Evolutionary conservation across 2,888 invertebrate species (phyloP).

Genomic region (Lithophane semibrunnea): DNA sequence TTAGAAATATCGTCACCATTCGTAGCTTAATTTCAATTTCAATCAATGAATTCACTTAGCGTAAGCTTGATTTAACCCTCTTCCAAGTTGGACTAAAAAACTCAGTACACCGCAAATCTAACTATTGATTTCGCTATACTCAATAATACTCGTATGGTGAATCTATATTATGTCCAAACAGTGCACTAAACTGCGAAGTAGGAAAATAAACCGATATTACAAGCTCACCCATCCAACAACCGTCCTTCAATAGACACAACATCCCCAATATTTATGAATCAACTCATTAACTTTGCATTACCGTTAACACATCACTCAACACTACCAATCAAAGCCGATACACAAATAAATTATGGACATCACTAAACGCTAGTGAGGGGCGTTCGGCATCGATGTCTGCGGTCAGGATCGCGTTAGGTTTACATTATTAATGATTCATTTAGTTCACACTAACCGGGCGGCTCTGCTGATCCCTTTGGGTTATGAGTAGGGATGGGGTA

Average conservation of each 20-base stretch:
- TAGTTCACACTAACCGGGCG: conserved; percentile 90
- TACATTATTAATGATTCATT: conserved; percentile 91
- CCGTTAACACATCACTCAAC: conserved; percentile 64
- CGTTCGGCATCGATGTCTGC: conserved; percentile 84
- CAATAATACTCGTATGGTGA: neutral
- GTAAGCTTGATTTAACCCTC: neutral
- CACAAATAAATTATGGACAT: conserved; percentile 71
- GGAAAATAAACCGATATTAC: neutral
- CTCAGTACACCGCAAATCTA: neutral
- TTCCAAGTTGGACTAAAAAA: neutral
- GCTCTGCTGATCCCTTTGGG: conserved; percentile 86
- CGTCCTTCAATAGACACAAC: neutral
- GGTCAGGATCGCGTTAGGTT: conserved; percentile 82
- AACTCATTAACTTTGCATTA: conserved; percentile 50
- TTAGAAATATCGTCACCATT: neutral
- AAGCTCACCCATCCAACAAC: neutral
- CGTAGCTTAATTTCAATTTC: neutral
- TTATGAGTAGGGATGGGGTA: conserved; percentile 74
- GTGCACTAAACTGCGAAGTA: neutral
- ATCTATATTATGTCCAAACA: neutral
- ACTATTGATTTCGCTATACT: neutral
- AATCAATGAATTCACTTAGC: neutral
- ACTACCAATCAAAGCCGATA: conserved; percentile 69
- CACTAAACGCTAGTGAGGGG: conserved; percentile 77
- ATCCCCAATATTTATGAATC: conserved; percentile 44